Evolutionary conservation across 2,888 invertebrate genomes (phyloP).

Genomic region (Protodeltote pygarga): DNA sequence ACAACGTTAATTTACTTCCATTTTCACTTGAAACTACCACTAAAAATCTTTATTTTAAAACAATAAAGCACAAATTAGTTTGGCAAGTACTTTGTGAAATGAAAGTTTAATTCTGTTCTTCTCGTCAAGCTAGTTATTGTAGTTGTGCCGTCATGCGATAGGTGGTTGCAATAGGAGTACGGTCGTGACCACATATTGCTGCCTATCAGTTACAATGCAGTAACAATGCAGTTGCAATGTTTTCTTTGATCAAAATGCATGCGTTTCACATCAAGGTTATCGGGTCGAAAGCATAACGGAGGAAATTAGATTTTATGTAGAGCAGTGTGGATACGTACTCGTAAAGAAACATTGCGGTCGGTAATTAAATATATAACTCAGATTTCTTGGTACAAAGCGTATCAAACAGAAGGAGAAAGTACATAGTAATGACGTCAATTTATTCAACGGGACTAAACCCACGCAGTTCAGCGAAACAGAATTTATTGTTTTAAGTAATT

Average conservation of each 20-base stretch:
- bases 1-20: constrained; percentile 12
- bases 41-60: not conserved
- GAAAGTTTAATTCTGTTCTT: constrained; percentile 9
- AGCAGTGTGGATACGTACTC: too few species aligned
- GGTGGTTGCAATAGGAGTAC: constrained; percentile 44
- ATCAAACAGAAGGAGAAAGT: constrained; percentile 28
- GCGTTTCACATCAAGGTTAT: constrained; percentile 30
- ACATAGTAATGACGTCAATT: not conserved
- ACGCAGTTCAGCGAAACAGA: not conserved
- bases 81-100: not conserved
- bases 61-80: constrained; percentile 11
- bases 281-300: constrained; percentile 4
- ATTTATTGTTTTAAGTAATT: not conserved
- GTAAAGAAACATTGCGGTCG: constrained; percentile 10
- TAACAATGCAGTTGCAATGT: constrained; percentile 21
- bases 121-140: constrained; percentile 46
- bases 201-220: constrained; percentile 12
- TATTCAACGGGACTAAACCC: not conserved
- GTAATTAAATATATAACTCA: constrained; percentile 20
- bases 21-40: not conserved
- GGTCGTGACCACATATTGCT: constrained; percentile 22
- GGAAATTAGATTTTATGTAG: constrained; percentile 1
- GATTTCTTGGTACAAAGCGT: constrained; percentile 13
- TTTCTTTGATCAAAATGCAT: constrained; percentile 15
- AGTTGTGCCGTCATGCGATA: constrained; percentile 51